phyloP scores from a whole-genome alignment of 2,797 vertebrate species.

The Remorina albescens region DNA sequence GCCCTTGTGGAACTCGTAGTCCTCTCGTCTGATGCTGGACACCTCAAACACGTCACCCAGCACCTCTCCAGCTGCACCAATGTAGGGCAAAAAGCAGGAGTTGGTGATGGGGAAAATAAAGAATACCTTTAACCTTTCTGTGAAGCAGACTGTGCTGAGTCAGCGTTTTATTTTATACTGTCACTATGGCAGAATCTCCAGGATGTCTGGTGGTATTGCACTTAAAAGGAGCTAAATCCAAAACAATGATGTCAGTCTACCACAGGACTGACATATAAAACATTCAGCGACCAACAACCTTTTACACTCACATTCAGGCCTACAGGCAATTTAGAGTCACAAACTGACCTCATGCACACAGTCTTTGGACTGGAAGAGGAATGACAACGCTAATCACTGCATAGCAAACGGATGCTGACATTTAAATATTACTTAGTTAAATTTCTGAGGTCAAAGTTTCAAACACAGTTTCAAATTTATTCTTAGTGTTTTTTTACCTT shows the following conservation, averaged over 20 bases:
- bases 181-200: slow-evolving; percentile 1
- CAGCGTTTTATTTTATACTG: background rate
- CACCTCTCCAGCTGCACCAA: slow-evolving; percentile 80
- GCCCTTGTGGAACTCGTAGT: slow-evolving; percentile 88
- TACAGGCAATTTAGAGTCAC: too few species aligned
- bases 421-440: background rate
- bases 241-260: too few species aligned
- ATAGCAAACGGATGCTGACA: background rate
- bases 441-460: background rate
- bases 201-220: rapidly evolving
- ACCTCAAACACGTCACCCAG: slow-evolving; percentile 87
- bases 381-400: too few species aligned
- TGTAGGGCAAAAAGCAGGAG: background rate
- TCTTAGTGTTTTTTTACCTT: slow-evolving; percentile 70
- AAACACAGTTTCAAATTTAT: background rate
- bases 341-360: too few species aligned
- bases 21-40: slow-evolving; percentile 86
- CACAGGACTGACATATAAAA: too few species aligned
- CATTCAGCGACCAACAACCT: too few species aligned
- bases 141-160: background rate
- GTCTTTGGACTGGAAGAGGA: too few species aligned
- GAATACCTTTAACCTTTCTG: too few species aligned
- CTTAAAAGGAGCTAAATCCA: too few species aligned
- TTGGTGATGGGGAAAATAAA: background rate
- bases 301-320: too few species aligned